Evolutionary conservation across 2,888 invertebrate genomes (phyloP).

Genomic region (Bugulina stolonifera): DNA sequence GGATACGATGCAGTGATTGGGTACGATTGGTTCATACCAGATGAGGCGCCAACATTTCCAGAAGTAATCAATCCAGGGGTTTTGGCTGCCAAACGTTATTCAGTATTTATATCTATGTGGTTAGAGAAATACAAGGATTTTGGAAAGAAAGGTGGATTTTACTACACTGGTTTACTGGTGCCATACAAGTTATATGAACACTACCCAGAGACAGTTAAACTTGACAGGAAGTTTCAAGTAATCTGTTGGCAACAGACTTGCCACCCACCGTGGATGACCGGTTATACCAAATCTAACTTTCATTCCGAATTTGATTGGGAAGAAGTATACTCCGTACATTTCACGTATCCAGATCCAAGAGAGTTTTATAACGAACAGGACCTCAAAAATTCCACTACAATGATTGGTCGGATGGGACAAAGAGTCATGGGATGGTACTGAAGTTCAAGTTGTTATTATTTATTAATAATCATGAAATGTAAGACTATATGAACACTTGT

Average conservation of each 20-base stretch:
- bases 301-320: constrained; percentile 24
- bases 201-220: constrained; percentile 12
- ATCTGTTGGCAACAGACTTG: constrained; percentile 22
- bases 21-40: constrained; percentile 36
- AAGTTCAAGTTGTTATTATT: too few relatives aligned
- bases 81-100: constrained; percentile 9
- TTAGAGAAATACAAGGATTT: constrained; percentile 23
- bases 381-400: background rate
- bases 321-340: constrained; percentile 21
- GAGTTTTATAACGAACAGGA: background rate
- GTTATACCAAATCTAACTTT: background rate
- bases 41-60: constrained; percentile 11
- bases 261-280: constrained; percentile 18
- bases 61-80: constrained; percentile 18
- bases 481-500: too few relatives aligned
- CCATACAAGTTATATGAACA: constrained; percentile 12
- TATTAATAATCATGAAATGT: too few relatives aligned
- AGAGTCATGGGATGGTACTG: constrained; percentile 16
- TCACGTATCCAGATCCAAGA: constrained; percentile 4
- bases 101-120: constrained; percentile 22
- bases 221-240: constrained; percentile 13
- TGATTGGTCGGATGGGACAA: constrained; percentile 18
- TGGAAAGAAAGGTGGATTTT: constrained; percentile 23
- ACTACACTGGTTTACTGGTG: constrained; percentile 18
- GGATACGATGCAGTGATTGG: constrained; percentile 42